Evolutionary conservation across 2,888 invertebrate species (phyloP).

Genomic region (Pollenia griseotomentosa): DNA sequence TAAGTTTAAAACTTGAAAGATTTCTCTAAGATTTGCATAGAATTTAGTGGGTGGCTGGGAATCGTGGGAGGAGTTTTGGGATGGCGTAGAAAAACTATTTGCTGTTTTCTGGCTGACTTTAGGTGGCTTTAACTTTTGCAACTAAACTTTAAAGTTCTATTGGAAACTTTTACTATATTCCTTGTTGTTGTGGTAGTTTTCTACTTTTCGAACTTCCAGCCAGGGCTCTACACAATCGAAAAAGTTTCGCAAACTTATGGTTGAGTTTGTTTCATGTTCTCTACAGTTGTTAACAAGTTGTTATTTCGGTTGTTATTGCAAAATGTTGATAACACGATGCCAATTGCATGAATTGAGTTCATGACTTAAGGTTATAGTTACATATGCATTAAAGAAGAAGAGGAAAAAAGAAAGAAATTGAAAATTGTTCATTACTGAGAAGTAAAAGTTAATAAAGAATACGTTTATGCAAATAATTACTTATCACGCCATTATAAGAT

Average conservation of each 20-base stretch:
- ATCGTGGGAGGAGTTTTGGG: not conserved
- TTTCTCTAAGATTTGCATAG: conserved; percentile 34
- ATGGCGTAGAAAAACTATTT: not conserved
- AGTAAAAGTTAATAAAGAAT: too few species aligned
- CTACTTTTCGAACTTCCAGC: not conserved
- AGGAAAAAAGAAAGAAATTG: not conserved
- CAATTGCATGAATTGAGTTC: conserved; percentile 22
- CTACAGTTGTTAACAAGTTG: not conserved
- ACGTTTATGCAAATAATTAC: too few species aligned
- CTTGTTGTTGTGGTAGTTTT: not conserved
- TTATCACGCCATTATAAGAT: too few species aligned
- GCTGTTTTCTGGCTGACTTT: conserved; percentile 7
- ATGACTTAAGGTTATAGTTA: conserved; percentile 1
- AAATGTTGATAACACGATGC: not conserved
- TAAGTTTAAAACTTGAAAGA: conserved; percentile 23
- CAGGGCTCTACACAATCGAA: conserved; percentile 17
- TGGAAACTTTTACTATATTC: conserved; percentile 13
- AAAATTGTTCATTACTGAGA: not conserved
- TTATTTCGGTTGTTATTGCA: conserved; percentile 16
- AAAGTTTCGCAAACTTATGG: conserved; percentile 31
- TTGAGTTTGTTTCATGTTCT: conserved; percentile 21
- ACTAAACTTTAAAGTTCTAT: not conserved
- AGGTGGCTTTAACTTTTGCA: conserved; percentile 30
- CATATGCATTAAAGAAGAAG: not conserved
- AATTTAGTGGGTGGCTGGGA: conserved; percentile 3